These are phyloP conservation scores for Xyliphius kryptos DNA, from an alignment of 2,113 vertebrate genomes.

Conservation along the genomic window DNA sequence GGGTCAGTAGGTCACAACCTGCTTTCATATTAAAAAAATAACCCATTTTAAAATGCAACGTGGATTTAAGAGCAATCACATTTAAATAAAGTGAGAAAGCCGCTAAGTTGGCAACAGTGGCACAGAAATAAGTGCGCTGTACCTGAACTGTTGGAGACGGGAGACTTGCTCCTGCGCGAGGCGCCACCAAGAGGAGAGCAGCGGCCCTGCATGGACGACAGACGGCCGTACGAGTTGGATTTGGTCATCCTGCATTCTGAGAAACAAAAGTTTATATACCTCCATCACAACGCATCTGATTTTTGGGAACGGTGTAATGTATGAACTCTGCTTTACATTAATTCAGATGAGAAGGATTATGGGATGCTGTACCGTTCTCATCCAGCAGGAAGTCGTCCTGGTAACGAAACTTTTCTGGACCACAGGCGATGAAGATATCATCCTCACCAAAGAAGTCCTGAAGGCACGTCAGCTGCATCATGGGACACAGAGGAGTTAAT, in stretches of 20 bases:
- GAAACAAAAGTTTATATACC: background rate
- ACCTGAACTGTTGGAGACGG: constrained; percentile 90
- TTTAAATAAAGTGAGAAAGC: too few relatives aligned
- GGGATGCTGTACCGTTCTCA: constrained; percentile 75
- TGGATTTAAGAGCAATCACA: too few relatives aligned
- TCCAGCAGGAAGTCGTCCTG: constrained; percentile 98
- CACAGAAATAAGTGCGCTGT: too few relatives aligned
- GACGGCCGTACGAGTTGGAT: constrained; percentile 90
- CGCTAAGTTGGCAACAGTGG: too few relatives aligned
- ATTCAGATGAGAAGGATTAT: too few relatives aligned
- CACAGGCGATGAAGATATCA: constrained; percentile 97
- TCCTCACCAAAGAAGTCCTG: constrained; percentile 97
- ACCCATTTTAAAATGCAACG: too few relatives aligned
- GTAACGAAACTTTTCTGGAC: constrained; percentile 98
- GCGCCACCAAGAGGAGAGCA: constrained; percentile 77
- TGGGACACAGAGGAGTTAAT: constrained; percentile 26
- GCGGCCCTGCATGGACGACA: constrained; percentile 76
- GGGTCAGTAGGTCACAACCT: too few relatives aligned
- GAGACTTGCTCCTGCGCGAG: constrained; percentile 90
- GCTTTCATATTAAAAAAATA: too few relatives aligned
- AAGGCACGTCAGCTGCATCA: constrained; percentile 83
- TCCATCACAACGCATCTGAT: too few relatives aligned
- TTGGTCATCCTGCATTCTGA: constrained; percentile 92
- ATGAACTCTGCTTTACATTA: background rate
- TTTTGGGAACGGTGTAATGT: background rate